Evolutionary conservation across 2,888 invertebrate genomes (phyloP).

Genomic region (Julus scandinavius): DNA sequence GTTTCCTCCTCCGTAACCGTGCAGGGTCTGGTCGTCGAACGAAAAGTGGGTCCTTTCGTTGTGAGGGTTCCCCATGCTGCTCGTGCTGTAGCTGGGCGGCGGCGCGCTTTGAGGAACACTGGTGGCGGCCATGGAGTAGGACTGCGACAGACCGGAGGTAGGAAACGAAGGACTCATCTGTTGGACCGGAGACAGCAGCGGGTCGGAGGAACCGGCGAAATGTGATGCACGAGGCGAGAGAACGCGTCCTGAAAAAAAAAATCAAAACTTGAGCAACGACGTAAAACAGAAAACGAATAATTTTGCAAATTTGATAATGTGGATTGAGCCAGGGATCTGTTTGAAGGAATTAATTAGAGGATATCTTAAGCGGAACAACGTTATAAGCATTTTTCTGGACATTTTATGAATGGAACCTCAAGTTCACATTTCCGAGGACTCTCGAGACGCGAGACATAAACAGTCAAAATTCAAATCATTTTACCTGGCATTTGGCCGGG

Average conservation of each 20-base stretch:
- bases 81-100: slow-evolving; percentile 56
- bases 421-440: neutral
- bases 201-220: slow-evolving; percentile 60
- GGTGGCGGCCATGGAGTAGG: slow-evolving; percentile 40
- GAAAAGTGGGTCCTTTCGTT: slow-evolving; percentile 57
- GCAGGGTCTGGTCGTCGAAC: slow-evolving; percentile 57
- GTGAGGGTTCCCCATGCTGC: slow-evolving; percentile 36
- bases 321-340: too few relatives aligned
- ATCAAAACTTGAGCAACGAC: neutral
- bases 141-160: slow-evolving; percentile 51
- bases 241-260: slow-evolving; percentile 58
- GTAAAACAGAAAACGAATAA: neutral
- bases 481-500: slow-evolving; percentile 59
- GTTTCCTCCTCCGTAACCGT: slow-evolving; percentile 49
- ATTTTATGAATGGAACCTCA: too few relatives aligned
- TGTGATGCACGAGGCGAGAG: slow-evolving; percentile 61
- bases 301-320: too few relatives aligned
- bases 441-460: neutral
- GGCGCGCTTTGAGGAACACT: slow-evolving; percentile 57
- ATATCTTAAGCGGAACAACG: too few relatives aligned
- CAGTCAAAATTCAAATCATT: neutral
- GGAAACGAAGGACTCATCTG: slow-evolving; percentile 60
- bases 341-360: too few relatives aligned
- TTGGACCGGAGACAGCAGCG: slow-evolving; percentile 62
- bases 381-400: too few relatives aligned